Percentiles rank a stretch among this genome's conserved stretches.
phyloP scores from a whole-genome alignment of 2,113 vertebrate genomes.

The Tamias sibiricus region DNA sequence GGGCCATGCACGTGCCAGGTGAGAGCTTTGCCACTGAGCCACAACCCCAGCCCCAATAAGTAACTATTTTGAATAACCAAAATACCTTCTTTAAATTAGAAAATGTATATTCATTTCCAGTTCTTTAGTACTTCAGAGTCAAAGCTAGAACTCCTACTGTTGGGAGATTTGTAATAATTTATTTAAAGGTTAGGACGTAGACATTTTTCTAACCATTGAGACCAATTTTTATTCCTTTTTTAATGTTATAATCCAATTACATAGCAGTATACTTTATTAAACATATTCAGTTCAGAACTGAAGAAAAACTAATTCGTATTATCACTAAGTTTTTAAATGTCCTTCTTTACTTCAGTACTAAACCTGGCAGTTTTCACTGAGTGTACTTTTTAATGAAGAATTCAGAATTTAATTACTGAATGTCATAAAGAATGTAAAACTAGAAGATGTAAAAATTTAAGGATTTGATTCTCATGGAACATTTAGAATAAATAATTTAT shows the following conservation, averaged over 20 bases:
- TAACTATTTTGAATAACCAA: constrained; percentile 39
- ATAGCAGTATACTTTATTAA: constrained; percentile 12
- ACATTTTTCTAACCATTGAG: constrained; percentile 47
- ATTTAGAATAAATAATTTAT: constrained; percentile 25
- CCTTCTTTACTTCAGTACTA: background rate
- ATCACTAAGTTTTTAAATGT: constrained; percentile 47
- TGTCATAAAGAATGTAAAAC: constrained; percentile 5
- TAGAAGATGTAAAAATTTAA: background rate
- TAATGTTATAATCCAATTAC: constrained; percentile 37
- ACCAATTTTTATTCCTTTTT: constrained; percentile 43
- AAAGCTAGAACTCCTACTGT: background rate
- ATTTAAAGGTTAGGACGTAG: constrained; percentile 51
- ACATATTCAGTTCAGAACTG: constrained; percentile 15
- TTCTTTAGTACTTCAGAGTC: constrained; percentile 22
- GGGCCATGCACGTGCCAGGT: too few relatives aligned
- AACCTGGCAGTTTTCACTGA: constrained; percentile 21
- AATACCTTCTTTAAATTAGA: constrained; percentile 20
- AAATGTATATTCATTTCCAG: background rate
- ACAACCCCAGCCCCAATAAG: too few relatives aligned
- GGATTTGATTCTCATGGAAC: background rate
- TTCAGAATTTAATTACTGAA: constrained; percentile 57
- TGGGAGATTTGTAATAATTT: constrained; percentile 32
- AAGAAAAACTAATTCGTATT: constrained; percentile 44
- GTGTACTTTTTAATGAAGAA: constrained; percentile 41
- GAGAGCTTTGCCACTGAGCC: too few relatives aligned